A percentile compares a stretch with the other conserved stretches of the same genome.
phyloP scores from a whole-genome alignment of 2,113 vertebrate species.

The Caranx ignobilis region DNA sequence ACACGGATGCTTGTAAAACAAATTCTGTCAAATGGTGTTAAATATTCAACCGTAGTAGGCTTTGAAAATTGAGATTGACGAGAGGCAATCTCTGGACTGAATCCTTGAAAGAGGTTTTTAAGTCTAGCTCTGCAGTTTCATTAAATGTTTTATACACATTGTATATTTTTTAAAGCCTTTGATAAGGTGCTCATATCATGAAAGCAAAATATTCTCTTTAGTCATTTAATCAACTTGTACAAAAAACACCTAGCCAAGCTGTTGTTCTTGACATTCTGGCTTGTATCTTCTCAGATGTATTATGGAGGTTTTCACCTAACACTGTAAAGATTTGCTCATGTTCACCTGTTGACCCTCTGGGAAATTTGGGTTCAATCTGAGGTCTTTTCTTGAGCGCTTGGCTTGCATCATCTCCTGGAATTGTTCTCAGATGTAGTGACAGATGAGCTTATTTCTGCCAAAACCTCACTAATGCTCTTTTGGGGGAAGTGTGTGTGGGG shows the following conservation, averaged over 20 bases:
- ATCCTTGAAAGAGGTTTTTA: slow-evolving; percentile 56
- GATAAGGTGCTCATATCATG: slow-evolving; percentile 76
- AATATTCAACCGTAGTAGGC: slow-evolving; percentile 68
- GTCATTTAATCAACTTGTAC: slow-evolving; percentile 67
- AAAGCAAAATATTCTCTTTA: slow-evolving; percentile 67
- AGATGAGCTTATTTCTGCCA: slow-evolving; percentile 69
- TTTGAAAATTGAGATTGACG: slow-evolving; percentile 52
- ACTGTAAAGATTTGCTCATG: slow-evolving; percentile 53
- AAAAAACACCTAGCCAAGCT: slow-evolving; percentile 56
- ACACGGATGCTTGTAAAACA: slow-evolving; percentile 77
- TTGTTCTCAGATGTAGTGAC: slow-evolving; percentile 59
- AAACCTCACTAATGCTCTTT: slow-evolving; percentile 64
- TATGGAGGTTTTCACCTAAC: slow-evolving; percentile 26
- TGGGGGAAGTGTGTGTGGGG: slow-evolving; percentile 34
- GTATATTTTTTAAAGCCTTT: slow-evolving; percentile 83
- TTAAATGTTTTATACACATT: slow-evolving; percentile 83
- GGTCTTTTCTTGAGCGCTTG: slow-evolving; percentile 68
- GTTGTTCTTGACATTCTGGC: slow-evolving; percentile 52
- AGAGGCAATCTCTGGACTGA: slow-evolving; percentile 65
- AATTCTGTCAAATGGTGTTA: slow-evolving; percentile 71
- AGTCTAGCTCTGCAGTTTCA: slow-evolving; percentile 72
- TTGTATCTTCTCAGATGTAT: slow-evolving; percentile 51
- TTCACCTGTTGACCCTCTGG: slow-evolving; percentile 57
- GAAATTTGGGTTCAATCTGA: slow-evolving; percentile 58
- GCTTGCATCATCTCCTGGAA: slow-evolving; percentile 68